Evolutionary conservation across 2,888 invertebrate genomes (phyloP).

Genomic region (Tetropium fuscum): DNA sequence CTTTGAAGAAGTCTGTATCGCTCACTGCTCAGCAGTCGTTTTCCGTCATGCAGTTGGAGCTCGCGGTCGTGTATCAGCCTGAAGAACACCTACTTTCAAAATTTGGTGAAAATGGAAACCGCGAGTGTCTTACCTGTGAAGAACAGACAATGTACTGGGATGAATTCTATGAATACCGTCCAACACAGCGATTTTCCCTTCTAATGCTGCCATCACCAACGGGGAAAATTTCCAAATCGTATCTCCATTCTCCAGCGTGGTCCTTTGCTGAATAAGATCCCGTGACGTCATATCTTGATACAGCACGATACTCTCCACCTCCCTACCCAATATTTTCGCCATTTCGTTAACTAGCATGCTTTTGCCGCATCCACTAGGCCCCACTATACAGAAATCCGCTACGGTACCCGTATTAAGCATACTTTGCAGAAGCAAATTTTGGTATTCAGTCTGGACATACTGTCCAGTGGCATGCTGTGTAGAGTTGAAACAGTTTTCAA

Average conservation of each 20-base stretch:
- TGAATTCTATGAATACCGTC: conserved; percentile 94
- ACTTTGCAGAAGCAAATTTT: conserved; percentile 81
- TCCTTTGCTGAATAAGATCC: conserved; percentile 92
- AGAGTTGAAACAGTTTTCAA: background rate
- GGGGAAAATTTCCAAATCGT: conserved; percentile 96
- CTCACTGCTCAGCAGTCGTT: conserved; percentile 80
- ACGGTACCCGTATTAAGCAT: conserved; percentile 83
- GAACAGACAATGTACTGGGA: conserved; percentile 89
- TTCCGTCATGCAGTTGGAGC: conserved; percentile 92
- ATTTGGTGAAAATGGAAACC: background rate
- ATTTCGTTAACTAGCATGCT: conserved; percentile 83
- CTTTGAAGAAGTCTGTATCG: conserved; percentile 80
- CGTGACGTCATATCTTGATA: too few relatives aligned
- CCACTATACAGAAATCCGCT: conserved; percentile 89
- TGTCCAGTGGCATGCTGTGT: conserved; percentile 28
- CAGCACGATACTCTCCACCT: too few relatives aligned
- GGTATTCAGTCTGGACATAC: conserved; percentile 82
- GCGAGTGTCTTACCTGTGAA: conserved; percentile 89
- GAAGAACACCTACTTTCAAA: conserved; percentile 29
- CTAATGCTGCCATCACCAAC: conserved; percentile 86
- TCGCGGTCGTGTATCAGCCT: conserved; percentile 94
- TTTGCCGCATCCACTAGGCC: conserved; percentile 94
- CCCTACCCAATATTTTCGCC: conserved; percentile 77
- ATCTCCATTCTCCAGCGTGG: conserved; percentile 89
- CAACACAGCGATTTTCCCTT: conserved; percentile 84